Evolutionary conservation across 2,797 vertebrate genomes (phyloP).

Genomic region (Lithobates pipiens): DNA sequence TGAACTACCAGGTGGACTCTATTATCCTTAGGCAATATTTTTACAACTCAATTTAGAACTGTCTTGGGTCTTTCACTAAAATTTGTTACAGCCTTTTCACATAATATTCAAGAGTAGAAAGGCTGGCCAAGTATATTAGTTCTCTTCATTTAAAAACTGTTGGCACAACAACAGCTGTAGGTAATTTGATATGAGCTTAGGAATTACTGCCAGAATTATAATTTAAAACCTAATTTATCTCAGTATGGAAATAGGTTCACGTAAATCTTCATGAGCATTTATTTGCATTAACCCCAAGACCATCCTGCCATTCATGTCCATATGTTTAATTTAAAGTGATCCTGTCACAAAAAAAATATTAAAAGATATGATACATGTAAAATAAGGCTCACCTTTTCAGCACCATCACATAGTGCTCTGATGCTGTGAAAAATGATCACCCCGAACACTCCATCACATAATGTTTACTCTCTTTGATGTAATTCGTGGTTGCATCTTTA

Average conservation of each 20-base stretch:
- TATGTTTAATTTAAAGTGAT: not conserved
- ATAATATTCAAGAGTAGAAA: not conserved
- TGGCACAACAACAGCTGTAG: conserved; percentile 6
- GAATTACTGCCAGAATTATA: not conserved
- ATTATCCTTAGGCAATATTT: not conserved
- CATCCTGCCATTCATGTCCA: not conserved
- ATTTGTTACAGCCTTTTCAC: not conserved
- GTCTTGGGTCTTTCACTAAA: not conserved
- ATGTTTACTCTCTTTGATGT: too few species aligned
- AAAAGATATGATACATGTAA: too few species aligned
- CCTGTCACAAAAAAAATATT: not conserved
- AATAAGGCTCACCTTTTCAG: too few species aligned
- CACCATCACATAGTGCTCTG: too few species aligned
- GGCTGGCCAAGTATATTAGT: not conserved
- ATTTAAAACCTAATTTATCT: not conserved
- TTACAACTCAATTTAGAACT: not conserved
- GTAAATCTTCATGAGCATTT: not conserved
- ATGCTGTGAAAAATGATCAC: too few species aligned
- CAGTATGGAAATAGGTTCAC: not conserved
- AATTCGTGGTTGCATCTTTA: too few species aligned
- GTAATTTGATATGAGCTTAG: not conserved
- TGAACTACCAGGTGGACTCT: not conserved
- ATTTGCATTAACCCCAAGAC: not conserved
- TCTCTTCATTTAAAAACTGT: conserved; percentile 10
- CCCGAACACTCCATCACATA: too few species aligned